phyloP scores from a whole-genome alignment of 1,140 invertebrate species.

The Cyclina sinensis region DNA sequence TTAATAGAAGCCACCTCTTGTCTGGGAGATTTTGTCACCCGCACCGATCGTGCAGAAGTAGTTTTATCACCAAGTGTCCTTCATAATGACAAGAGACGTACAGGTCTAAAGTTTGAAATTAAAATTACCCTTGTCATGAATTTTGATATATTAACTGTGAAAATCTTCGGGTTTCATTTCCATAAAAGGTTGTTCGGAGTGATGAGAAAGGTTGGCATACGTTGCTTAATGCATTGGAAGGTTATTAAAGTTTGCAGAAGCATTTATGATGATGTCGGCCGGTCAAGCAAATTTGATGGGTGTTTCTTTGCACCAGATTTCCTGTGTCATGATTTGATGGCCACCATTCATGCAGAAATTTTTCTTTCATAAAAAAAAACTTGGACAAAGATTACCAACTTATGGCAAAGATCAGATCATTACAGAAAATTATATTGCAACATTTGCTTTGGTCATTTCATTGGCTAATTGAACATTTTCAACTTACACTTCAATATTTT shows the following conservation, averaged over 20 bases:
- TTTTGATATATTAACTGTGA: constrained; percentile 63
- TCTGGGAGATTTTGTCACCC: constrained; percentile 45
- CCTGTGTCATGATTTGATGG: background rate
- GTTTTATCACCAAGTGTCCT: background rate
- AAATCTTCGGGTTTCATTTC: background rate
- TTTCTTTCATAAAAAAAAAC: background rate
- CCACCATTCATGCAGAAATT: background rate
- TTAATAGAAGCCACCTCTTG: constrained; percentile 19
- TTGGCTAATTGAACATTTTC: too few species aligned
- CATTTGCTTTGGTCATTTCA: too few species aligned
- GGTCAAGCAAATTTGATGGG: constrained; percentile 52
- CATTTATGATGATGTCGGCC: constrained; percentile 34
- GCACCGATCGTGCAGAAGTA: constrained; percentile 5
- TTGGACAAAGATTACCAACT: constrained; percentile 1
- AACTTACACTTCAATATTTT: too few species aligned
- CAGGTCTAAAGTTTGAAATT: constrained; percentile 29
- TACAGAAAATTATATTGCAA: too few species aligned
- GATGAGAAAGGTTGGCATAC: constrained; percentile 55
- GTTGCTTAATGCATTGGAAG: constrained; percentile 61
- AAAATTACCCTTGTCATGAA: constrained; percentile 44
- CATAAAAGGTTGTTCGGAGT: constrained; percentile 9
- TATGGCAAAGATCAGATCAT: too few species aligned
- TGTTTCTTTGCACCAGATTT: constrained; percentile 1
- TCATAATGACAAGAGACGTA: background rate
- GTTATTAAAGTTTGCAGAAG: constrained; percentile 15